Evolutionary conservation across 2,797 vertebrate species (phyloP).

Genomic region (Sphaeramia orbicularis): DNA sequence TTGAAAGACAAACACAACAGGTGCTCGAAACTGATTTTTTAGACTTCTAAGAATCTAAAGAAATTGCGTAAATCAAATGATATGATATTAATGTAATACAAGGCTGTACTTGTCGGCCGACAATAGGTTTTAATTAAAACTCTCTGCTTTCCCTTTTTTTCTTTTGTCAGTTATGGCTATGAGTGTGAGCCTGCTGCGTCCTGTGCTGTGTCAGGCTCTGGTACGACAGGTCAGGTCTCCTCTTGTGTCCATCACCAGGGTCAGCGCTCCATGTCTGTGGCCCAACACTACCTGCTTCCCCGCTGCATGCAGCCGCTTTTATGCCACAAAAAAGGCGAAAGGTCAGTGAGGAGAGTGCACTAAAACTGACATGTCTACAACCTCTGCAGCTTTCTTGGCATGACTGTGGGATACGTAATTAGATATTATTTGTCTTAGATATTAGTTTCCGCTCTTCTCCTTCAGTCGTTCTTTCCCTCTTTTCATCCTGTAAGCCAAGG

Average conservation of each 20-base stretch:
- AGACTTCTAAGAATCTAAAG: too few species aligned
- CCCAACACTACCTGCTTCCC: slow-evolving; percentile 32
- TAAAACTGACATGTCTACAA: slow-evolving; percentile 1
- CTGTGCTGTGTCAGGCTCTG: slow-evolving; percentile 70
- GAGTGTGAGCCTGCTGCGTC: slow-evolving; percentile 77
- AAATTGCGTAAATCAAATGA: too few species aligned
- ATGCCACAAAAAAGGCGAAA: slow-evolving; percentile 95
- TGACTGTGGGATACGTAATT: slow-evolving; percentile 15
- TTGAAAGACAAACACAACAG: background rate
- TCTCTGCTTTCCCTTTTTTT: background rate
- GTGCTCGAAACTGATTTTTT: background rate
- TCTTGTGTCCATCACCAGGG: slow-evolving; percentile 33
- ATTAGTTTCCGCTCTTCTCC: slow-evolving; percentile 16
- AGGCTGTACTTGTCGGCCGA: too few species aligned
- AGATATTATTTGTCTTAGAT: slow-evolving; percentile 45
- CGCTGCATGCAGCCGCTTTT: slow-evolving; percentile 75
- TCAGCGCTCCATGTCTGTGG: slow-evolving; percentile 18
- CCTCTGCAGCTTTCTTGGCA: slow-evolving; percentile 16
- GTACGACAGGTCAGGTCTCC: slow-evolving; percentile 40
- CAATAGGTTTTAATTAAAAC: too few species aligned
- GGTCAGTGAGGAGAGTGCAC: slow-evolving; percentile 58
- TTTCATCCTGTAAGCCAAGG: slow-evolving; percentile 85
- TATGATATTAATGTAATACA: too few species aligned
- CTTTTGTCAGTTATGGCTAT: slow-evolving; percentile 78
- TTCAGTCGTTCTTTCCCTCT: slow-evolving; percentile 25